Evolutionary conservation across 2,797 vertebrate species (phyloP).

Genomic region (Helostoma temminkii): DNA sequence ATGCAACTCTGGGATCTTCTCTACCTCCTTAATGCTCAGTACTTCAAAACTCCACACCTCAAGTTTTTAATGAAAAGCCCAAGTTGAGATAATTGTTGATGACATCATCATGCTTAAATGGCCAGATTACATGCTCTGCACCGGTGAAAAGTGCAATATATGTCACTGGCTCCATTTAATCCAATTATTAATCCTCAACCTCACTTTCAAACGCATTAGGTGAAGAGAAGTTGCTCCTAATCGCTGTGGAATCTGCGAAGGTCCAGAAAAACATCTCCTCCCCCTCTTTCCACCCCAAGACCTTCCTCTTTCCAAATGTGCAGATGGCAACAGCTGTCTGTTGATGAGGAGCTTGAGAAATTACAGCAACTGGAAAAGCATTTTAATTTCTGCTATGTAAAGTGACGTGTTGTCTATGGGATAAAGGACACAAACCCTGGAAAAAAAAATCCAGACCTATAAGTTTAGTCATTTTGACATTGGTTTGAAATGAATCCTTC

Average conservation of each 20-base stretch:
- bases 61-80: neutral
- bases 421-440: neutral
- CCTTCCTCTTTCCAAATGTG: conserved; percentile 37
- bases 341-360: conserved; percentile 76
- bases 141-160: conserved; percentile 59
- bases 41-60: neutral
- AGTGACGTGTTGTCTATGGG: conserved; percentile 16
- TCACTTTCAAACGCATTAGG: conserved; percentile 66
- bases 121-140: conserved; percentile 41
- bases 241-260: conserved; percentile 66
- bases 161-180: conserved; percentile 71
- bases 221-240: conserved; percentile 67
- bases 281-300: conserved; percentile 18
- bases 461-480: neutral
- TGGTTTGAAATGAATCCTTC: conserved; percentile 17
- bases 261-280: conserved; percentile 59
- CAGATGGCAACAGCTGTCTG: conserved; percentile 87
- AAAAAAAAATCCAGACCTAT: neutral
- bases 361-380: conserved; percentile 71
- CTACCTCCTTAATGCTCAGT: neutral
- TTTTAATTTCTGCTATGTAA: conserved; percentile 66
- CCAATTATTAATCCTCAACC: conserved; percentile 73
- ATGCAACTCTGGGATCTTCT: too few species aligned
- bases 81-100: neutral
- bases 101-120: conserved; percentile 14